Base-by-base conservation (phyloP, 2,888 invertebrate species). In the Euplagia quadripunctaria region DNA sequence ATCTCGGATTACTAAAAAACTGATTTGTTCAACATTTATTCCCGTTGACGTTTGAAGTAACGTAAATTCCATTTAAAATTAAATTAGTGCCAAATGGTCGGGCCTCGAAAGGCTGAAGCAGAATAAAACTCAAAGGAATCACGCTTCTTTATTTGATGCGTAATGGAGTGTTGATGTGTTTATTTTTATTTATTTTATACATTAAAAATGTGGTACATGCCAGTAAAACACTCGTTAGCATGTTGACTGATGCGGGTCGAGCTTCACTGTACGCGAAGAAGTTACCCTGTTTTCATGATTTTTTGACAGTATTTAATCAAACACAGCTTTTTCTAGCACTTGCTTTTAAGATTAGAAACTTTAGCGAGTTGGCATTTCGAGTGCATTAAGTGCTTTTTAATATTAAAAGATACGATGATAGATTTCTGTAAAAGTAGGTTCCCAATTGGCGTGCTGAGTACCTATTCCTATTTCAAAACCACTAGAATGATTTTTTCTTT, bases 101-200 rank as follows among this genome's bases (percentile, higher is more conserved):
- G 68, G 63, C 51, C 7, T 72, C 74, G 14, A 68, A 70, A 75
- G 43, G 64, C 58, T 69, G 61, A 71, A 66, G 63, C 43, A 2
- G 69, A 66, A 69, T 70, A 75, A 73, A 74, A 78, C 76, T 81
- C 73, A 70, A 77, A 80, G 77, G 72, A 70, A 78, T 69, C 73
- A 12, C 49, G 69, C 12, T 67, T 79, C 69, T 85, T 85, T 83
- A 82, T 85, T 79, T 75, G 72, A 43, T 76, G 75, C 72, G 70
- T 78, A 77, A 82, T 75, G 76, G 67, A 61, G 64, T 69, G 82
- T 66, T 75, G 83, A 85, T 79, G 83, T 82, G 72, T 86, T 85
- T 85, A 86, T 83, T 79, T 78, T 73, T 82, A 81, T 86, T 85
- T 86, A 84, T 84, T 81, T 75, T 64, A 74, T 77, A 76, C 75